Evolutionary conservation across 2,797 vertebrate species (phyloP), one percentile per base, ranked within the genome.

Genomic region (Microtus obscurus): DNA sequence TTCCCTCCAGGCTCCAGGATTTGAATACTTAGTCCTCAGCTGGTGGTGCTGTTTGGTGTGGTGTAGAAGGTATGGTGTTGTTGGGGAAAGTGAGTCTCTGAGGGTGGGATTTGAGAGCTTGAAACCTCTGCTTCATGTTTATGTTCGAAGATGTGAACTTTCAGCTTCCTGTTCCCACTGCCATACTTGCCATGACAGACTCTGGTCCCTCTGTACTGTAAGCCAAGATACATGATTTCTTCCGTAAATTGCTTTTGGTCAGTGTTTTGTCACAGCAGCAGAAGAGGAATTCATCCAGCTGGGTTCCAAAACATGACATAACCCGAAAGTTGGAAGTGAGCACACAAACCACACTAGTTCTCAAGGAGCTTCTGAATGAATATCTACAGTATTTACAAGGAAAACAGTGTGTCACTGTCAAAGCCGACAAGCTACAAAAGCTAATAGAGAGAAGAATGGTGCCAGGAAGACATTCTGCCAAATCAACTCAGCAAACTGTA

Each of bases 391-490:
- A 5, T 93, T 89, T 40, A 29, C 48, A 23, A 81, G 91, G 79
- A 77, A 51, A 77, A 78, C 29, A 61, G 87, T 63, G 88, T 27
- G n/a, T 80, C 53, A 56, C 63, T 83, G 82, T 93, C 40, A 23
- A 21, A 27, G 3, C 74, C 89, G 83, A 90, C 82, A 86, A 74
- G 61, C 59, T 65, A 71, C 59, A 65, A 48, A 76, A 82, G 67
- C 74, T 77, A 91, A 78, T 9, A 90, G 71, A 67, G 91, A 91
- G 31, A 3, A 2, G 40, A 29, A 29, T 21, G 59, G 82, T 85
- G 90, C 93, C 95, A 95, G 89, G 34, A 87, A 59, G 71, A 94
- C 73, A 61, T 65, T 37, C 96, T 95, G 94, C 96, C 95, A 95
- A 69, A 94, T 92, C 37, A 4, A 81, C 83, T 86, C 92, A 82